phyloP scores from a whole-genome alignment of 1,140 invertebrate genomes.

The Trinorchestia longiramus region DNA sequence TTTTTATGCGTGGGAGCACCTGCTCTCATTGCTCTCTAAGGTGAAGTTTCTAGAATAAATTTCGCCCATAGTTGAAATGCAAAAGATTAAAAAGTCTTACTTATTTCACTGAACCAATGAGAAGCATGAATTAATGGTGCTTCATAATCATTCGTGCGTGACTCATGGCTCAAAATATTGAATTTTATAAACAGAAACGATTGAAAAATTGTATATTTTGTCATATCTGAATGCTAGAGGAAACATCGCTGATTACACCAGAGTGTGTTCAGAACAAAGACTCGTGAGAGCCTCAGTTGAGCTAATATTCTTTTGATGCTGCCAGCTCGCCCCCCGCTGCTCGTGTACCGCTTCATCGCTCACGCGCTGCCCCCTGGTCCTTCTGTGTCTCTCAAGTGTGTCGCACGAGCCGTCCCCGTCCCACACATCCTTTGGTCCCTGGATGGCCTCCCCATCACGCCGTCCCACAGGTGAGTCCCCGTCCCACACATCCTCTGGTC shows the following conservation, averaged over 20 bases:
- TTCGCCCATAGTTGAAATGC: no score
- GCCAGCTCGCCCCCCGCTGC: conserved; percentile 74
- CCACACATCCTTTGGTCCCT: conserved; percentile 88
- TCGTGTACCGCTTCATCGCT: conserved; percentile 78
- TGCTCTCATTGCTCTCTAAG: no score
- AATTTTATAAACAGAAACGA: no score
- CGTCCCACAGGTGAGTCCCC: conserved; percentile 59
- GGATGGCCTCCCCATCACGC: conserved; percentile 74
- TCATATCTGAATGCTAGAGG: no score
- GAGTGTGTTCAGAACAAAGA: background rate
- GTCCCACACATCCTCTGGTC: conserved; percentile 40
- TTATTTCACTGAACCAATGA: no score
- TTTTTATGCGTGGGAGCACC: background rate
- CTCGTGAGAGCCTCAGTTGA: background rate
- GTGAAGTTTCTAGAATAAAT: no score
- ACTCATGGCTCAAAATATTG: no score
- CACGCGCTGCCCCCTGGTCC: conserved; percentile 80
- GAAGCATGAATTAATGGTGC: no score
- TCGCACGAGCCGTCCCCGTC: conserved; percentile 85
- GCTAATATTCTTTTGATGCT: background rate
- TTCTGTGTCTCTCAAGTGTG: conserved; percentile 85
- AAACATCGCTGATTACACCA: no score
- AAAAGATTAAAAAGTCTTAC: no score
- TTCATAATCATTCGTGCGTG: no score
- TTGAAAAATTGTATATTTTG: no score